Percentiles rank a stretch among this genome's conserved stretches.
Evolutionary conservation across 2,113 vertebrate species (phyloP).

Genomic region (Pavo muticus): DNA sequence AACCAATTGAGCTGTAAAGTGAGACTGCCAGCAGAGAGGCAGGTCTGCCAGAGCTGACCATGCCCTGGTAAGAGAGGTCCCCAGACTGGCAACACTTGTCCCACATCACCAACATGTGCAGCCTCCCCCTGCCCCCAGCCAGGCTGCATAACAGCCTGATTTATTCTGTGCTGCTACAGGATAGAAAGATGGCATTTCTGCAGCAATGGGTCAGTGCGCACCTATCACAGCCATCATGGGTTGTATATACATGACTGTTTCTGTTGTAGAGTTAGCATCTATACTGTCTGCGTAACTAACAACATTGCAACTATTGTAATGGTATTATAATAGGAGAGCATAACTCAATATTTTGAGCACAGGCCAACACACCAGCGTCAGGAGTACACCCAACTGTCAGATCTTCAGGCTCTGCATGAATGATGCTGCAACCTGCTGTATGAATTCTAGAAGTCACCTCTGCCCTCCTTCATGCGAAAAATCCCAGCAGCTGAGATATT

Average conservation of each 20-base stretch:
- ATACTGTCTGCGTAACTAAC: background rate
- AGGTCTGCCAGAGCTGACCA: background rate
- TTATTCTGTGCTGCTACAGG: background rate
- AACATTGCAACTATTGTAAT: background rate
- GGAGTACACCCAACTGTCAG: background rate
- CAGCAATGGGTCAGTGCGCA: rapidly evolving
- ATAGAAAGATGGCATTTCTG: background rate
- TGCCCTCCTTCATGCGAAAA: background rate
- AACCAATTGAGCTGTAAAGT: background rate
- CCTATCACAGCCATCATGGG: rapidly evolving
- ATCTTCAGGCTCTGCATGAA: background rate
- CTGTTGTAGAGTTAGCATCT: background rate
- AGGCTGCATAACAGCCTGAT: rapidly evolving
- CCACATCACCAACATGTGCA: background rate
- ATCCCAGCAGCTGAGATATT: background rate
- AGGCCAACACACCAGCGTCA: background rate
- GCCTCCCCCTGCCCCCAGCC: background rate
- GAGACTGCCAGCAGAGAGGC: background rate
- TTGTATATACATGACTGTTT: background rate
- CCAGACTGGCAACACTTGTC: background rate
- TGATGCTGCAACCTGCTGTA: background rate
- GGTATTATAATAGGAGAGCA: background rate
- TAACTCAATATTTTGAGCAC: background rate
- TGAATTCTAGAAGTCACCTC: background rate
- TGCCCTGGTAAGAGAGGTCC: background rate